Conservation (phyloP, 2,888 invertebrate species). For the Noctua pronuba region DNA sequence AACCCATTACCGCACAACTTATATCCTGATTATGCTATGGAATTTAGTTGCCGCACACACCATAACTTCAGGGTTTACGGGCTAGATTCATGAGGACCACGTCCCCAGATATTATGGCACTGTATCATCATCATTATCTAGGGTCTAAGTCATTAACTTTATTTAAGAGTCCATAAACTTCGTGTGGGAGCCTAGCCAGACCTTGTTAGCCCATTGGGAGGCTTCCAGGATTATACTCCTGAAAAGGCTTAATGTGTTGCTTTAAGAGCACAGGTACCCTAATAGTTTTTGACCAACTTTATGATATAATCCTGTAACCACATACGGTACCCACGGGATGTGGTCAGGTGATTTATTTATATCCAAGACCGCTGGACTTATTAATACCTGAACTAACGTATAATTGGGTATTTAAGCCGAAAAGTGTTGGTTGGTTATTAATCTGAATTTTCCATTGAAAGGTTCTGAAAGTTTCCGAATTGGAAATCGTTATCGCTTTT, state of each 20-base stretch:
- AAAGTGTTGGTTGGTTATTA: background rate
- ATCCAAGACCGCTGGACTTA: slow-evolving; percentile 6
- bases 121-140: background rate
- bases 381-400: slow-evolving; percentile 7
- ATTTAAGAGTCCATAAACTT: slow-evolving; percentile 24
- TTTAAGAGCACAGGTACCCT: slow-evolving; percentile 1
- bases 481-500: background rate
- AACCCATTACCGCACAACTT: background rate
- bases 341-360: slow-evolving; percentile 23
- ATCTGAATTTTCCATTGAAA: background rate
- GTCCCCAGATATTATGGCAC: background rate
- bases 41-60: background rate
- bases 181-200: background rate
- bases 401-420: slow-evolving; percentile 10
- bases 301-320: slow-evolving; percentile 24
- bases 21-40: background rate
- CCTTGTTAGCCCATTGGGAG: background rate
- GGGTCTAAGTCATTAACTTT: background rate
- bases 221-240: slow-evolving; percentile 10
- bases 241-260: slow-evolving; percentile 25
- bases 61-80: background rate
- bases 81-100: background rate
- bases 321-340: slow-evolving; percentile 4
- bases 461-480: background rate
- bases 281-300: slow-evolving; percentile 18